Percentiles rank a stretch among this genome's conserved stretches.
These are phyloP conservation scores for Heliconius ismenius DNA, from an alignment of 2,888 invertebrate species.

Conservation along the genomic window DNA sequence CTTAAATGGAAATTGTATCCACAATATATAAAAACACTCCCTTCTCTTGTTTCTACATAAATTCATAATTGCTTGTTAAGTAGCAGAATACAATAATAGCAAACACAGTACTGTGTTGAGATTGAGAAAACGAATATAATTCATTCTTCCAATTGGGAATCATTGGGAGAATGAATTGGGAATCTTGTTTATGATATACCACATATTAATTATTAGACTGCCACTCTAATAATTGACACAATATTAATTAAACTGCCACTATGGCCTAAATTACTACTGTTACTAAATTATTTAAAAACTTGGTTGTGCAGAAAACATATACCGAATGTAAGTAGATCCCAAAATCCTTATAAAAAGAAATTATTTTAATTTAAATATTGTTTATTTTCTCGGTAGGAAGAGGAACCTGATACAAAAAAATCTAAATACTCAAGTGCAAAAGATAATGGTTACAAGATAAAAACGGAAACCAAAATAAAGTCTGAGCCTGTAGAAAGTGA, in stretches of 20 bases:
- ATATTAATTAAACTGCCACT: too few species aligned
- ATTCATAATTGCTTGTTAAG: neutral
- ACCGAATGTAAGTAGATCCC: neutral
- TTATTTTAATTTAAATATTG: neutral
- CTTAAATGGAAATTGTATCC: neutral
- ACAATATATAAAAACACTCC: neutral
- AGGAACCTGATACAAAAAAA: constrained; percentile 62
- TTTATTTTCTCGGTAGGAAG: constrained; percentile 56
- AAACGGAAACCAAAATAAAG: constrained; percentile 51
- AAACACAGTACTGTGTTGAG: neutral
- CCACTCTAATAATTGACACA: too few species aligned
- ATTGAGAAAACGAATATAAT: neutral
- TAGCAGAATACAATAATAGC: too few species aligned
- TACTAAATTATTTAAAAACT: too few species aligned
- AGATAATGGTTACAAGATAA: constrained; percentile 59
- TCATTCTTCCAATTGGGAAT: too few species aligned
- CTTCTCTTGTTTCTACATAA: neutral
- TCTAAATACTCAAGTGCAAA: constrained; percentile 59
- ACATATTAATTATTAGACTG: too few species aligned
- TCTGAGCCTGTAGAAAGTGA: constrained; percentile 55
- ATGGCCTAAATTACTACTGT: too few species aligned
- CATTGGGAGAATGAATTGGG: too few species aligned
- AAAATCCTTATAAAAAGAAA: neutral
- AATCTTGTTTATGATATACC: too few species aligned
- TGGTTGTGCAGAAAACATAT: too few species aligned